Conservation (phyloP, 1,140 invertebrate species). For the Drepana arcuata region DNA sequence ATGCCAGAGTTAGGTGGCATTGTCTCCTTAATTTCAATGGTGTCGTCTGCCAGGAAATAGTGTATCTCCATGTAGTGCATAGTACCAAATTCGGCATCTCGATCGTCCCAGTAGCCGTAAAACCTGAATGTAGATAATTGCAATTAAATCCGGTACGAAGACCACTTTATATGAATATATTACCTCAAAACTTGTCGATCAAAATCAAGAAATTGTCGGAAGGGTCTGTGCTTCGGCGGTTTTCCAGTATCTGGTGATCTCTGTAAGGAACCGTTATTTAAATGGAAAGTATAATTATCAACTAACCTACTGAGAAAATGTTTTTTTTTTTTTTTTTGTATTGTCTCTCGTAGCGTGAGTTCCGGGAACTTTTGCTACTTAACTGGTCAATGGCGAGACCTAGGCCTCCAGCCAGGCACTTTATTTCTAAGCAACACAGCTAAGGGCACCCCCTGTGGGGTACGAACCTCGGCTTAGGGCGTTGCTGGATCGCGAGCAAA, state of each 20-base stretch:
- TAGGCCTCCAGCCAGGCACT: no score
- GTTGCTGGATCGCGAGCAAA: no score
- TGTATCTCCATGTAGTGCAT: constrained; percentile 83
- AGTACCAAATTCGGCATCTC: constrained; percentile 79
- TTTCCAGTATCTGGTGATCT: constrained; percentile 23
- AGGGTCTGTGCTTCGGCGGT: constrained; percentile 53
- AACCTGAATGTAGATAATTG: constrained; percentile 74
- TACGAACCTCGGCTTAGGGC: no score
- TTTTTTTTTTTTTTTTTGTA: no score
- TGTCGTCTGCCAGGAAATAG: constrained; percentile 91
- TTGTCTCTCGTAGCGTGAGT: no score
- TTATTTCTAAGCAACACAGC: no score
- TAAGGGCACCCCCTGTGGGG: no score
- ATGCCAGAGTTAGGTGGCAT: constrained; percentile 78
- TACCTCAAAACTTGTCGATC: constrained; percentile 81
- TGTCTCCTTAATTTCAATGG: constrained; percentile 89
- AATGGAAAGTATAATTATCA: no score
- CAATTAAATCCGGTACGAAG: no score
- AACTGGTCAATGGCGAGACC: no score
- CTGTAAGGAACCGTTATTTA: constrained; percentile 27
- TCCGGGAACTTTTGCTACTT: no score
- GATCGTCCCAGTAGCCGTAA: constrained; percentile 92
- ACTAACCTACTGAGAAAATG: no score
- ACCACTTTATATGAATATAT: constrained; percentile 4
- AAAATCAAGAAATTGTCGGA: constrained; percentile 82